Base-by-base conservation (phyloP, 2,797 vertebrate species). In the Pterois miles region DNA sequence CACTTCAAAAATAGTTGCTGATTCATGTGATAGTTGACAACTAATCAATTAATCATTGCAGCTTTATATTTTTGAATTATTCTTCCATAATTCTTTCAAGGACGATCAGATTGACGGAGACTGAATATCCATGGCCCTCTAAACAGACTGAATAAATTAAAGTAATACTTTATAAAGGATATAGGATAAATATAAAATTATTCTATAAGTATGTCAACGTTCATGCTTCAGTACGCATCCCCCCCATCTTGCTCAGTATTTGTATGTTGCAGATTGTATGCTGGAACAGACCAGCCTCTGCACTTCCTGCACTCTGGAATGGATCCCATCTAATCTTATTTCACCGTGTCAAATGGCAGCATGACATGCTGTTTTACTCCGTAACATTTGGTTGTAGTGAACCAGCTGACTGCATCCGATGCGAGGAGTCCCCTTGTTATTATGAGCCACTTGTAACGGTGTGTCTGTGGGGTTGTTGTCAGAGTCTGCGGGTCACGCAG, bases 251-350 rank as follows among this genome's bases (percentile, higher is more conserved):
- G 84, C 85, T 86, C 72, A 20, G 52, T 83, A 36, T 91, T 88
- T 85, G 84, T 83, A 65, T 78, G 68, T 77, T 83, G 78, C 70
- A 80, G 79, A 33, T 72, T 72, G 84, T 75, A 43, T 76, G 70
- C 81, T 36, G 80, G 75, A 64, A 58, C n/a, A 86, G 82, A 74
- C 81, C 89, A 81, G 91, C 90, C 90, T 78, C 84, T 74, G 79
- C 82, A 86, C 89, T 88, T 83, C 84, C 88, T 65, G 90, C 89
- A 86, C 89, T 92, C 92, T 88, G 86, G 93, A 94, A 94, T 86
- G 88, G 90, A 92, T 95, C 93, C 91, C 92, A 91, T 95, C 92
- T 95, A 94, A 95, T 95, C 93, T 94, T 90, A 93, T 95, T 94
- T 94, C 91, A 92, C 87, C 89, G 87, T 94, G 94, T 95, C 93